Base-by-base conservation (phyloP, 2,797 vertebrate genomes). In the Coccyzus lansbergi region DNA sequence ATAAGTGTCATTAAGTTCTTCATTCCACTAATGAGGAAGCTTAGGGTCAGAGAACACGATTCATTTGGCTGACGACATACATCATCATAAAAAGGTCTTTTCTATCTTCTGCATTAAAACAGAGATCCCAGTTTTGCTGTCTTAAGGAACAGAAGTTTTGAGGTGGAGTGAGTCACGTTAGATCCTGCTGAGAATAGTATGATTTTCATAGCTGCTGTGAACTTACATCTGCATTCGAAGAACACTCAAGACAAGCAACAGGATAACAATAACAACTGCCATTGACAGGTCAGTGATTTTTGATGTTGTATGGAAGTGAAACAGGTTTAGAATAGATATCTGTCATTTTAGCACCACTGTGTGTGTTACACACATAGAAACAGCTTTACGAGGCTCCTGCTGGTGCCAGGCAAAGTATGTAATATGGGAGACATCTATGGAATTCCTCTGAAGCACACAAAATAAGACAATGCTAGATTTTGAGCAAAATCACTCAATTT, bases 331-430 rank as follows among this genome's bases (percentile, higher is more conserved):
- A 48, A 76, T 40, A n/a, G 0, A 0, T 1, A 0, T 69, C 26
- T 7, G 13, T 68, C 71, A 31, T 10, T 28, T 33, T 4, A 60
- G 28, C 0, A 0, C 26, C 15, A 4, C 6, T 26, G 5, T 22
- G 25, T 29, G 31, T 4, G 12, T 71, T 58, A 56, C 48, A 36
- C 22, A n/a, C 1, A 2, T 1, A 58, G 62, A 49, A 28, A 31
- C 9, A 36, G 22, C 58, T 85, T 83, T 38, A 69, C n/a, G 51
- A 83, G 13, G 28, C 7, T 4, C 3, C 5, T 52, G 6, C 18
- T 22, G 13, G 4, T 77, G 15, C 60, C 34, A 71, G 52, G 36
- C 34, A 55, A 92, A 28, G 15, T 18, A 6, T 51, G 7, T 48
- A 62, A 33, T 34, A 20, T 1, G 5, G 25, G 26, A 72, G 18